Percentiles rank a stretch among this genome's conserved stretches.
phyloP scores from a whole-genome alignment of 2,888 invertebrate species.

The Eilema depressum region DNA sequence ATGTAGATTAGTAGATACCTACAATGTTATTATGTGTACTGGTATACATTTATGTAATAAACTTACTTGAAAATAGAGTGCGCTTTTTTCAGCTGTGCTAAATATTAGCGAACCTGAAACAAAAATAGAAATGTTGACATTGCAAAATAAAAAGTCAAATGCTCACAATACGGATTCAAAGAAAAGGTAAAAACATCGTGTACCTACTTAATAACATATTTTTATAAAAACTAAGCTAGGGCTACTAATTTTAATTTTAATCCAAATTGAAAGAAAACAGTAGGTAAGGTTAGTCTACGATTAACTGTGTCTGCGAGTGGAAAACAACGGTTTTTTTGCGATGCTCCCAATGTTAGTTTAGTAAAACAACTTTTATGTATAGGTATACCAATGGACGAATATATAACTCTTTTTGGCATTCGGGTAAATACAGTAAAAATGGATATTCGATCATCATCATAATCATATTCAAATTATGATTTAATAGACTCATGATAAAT shows the following conservation, averaged over 20 bases:
- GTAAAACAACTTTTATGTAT: too few relatives aligned
- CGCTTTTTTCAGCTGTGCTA: background rate
- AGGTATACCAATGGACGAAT: too few relatives aligned
- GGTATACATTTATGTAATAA: background rate
- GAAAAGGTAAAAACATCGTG: background rate
- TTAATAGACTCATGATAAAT: background rate
- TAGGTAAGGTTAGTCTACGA: too few relatives aligned
- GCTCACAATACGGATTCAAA: background rate
- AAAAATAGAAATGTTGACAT: background rate
- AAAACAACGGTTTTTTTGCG: background rate
- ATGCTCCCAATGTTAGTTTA: background rate
- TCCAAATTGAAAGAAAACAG: too few relatives aligned
- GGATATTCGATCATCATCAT: too few relatives aligned
- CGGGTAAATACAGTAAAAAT: too few relatives aligned
- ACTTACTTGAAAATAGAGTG: background rate
- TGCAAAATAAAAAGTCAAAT: background rate
- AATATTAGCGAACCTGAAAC: background rate
- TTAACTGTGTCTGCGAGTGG: too few relatives aligned
- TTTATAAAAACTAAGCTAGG: too few relatives aligned
- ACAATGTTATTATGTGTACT: background rate
- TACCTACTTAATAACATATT: too few relatives aligned
- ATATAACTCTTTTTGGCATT: too few relatives aligned
- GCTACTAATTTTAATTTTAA: too few relatives aligned
- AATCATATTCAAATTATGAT: background rate
- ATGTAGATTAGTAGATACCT: too few relatives aligned